phyloP scores from a whole-genome alignment of 2,888 invertebrate species.

The Boloria euphrosyne region DNA sequence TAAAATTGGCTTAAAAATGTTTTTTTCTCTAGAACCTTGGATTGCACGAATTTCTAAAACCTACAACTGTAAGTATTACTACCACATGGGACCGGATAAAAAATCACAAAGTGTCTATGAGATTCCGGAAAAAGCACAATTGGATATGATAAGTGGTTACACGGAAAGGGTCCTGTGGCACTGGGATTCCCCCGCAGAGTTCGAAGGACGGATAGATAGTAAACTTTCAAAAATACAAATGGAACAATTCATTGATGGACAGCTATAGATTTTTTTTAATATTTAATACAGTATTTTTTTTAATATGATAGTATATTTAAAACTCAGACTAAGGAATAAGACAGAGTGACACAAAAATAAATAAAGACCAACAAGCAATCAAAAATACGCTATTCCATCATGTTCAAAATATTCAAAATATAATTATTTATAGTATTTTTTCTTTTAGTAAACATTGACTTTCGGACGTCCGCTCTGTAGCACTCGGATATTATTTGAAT shows the following conservation, averaged over 20 bases:
- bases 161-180: conserved; percentile 63
- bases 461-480: no score
- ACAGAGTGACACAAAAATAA: no score
- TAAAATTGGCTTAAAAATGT: neutral
- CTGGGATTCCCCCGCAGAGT: conserved; percentile 65
- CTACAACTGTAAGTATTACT: conserved; percentile 66
- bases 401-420: no score
- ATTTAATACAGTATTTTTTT: no score
- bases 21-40: conserved; percentile 68
- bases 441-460: no score
- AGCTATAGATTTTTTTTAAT: neutral
- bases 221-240: conserved; percentile 58
- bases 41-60: conserved; percentile 68
- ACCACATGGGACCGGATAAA: conserved; percentile 55
- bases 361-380: no score
- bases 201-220: conserved; percentile 54
- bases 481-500: no score
- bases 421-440: no score
- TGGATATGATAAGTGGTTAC: conserved; percentile 63
- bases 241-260: conserved; percentile 55
- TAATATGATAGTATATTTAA: no score
- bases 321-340: no score
- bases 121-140: conserved; percentile 58
- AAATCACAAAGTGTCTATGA: conserved; percentile 61
- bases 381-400: no score